Conservation (phyloP, 2,888 invertebrate species). For the Dilophus febrilis region DNA sequence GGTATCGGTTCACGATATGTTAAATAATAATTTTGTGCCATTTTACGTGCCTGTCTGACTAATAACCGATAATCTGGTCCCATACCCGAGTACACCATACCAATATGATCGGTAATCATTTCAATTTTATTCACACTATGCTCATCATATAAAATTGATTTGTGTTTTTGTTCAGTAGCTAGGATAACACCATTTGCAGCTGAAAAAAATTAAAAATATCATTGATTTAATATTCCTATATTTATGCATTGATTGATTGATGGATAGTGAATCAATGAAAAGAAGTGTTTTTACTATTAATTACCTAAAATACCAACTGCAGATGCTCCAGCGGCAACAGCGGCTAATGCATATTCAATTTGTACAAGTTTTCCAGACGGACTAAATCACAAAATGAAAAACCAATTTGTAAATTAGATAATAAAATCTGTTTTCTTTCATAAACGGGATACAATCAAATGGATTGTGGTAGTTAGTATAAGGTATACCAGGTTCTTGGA, state of each 20-base stretch:
- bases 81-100: constrained; percentile 97
- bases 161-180: constrained; percentile 97
- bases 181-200: constrained; percentile 96
- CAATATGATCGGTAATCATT: constrained; percentile 85
- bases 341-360: constrained; percentile 98
- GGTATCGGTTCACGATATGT: constrained; percentile 92
- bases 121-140: constrained; percentile 95
- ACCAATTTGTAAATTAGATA: constrained; percentile 5
- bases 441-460: no score
- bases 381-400: constrained; percentile 36
- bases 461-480: no score
- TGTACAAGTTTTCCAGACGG: constrained; percentile 99
- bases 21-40: constrained; percentile 86
- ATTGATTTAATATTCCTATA: no score
- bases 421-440: no score
- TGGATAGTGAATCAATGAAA: no score
- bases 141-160: constrained; percentile 90
- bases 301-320: constrained; percentile 92
- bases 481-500: no score
- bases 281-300: no score
- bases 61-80: constrained; percentile 81
- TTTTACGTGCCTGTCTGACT: constrained; percentile 81
- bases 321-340: constrained; percentile 95
- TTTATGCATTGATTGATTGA: no score
- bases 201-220: constrained; percentile 30